Conservation (phyloP, 2,888 invertebrate species). For the Vanessa cardui region DNA sequence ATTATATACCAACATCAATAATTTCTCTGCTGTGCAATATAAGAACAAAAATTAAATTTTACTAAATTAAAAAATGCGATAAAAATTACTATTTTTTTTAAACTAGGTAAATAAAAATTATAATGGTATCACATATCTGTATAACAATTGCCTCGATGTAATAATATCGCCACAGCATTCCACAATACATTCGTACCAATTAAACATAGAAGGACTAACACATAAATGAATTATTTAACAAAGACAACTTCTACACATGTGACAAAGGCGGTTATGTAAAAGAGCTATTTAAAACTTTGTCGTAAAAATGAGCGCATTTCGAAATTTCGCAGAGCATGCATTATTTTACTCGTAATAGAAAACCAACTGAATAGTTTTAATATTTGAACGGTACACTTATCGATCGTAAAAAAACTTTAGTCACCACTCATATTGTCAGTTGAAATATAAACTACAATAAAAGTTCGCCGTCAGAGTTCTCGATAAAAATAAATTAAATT, state of each 20-base stretch:
- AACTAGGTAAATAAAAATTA: neutral
- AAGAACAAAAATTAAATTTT: too few species aligned
- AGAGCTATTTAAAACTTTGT: constrained; percentile 35
- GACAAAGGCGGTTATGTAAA: constrained; percentile 42
- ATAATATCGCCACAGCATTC: constrained; percentile 4
- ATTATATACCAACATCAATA: too few species aligned
- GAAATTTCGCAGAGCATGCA: constrained; percentile 20
- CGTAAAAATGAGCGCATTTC: constrained; percentile 14
- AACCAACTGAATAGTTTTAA: neutral
- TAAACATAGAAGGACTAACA: constrained; percentile 32
- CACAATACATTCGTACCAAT: constrained; percentile 18
- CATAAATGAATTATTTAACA: constrained; percentile 32
- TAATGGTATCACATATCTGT: neutral
- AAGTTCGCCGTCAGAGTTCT: too few species aligned
- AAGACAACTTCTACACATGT: constrained; percentile 22
- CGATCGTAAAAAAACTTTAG: neutral
- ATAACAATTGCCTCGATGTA: neutral
- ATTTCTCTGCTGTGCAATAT: too few species aligned
- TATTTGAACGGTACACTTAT: too few species aligned
- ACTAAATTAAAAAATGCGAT: too few species aligned
- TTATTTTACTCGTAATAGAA: neutral
- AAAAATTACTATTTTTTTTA: neutral
- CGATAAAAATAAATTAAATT: too few species aligned
- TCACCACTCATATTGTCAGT: neutral
- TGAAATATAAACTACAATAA: too few species aligned